Conservation (phyloP, 2,888 invertebrate species). For the Himalopsyche kuldschensis region DNA sequence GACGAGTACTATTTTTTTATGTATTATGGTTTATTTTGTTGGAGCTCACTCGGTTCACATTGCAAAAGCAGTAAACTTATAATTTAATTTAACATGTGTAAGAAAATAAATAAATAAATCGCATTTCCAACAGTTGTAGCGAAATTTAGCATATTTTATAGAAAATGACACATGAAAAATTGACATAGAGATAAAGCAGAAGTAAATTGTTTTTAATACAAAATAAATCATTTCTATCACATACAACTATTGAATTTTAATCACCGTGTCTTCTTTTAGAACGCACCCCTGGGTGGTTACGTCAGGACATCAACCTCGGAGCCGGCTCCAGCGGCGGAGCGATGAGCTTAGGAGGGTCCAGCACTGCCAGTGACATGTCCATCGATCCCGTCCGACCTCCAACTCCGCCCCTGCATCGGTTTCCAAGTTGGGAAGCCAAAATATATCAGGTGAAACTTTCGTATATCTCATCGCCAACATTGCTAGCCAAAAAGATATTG, state of each 20-base stretch:
- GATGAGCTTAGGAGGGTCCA: slow-evolving; percentile 60
- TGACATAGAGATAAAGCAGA: no score
- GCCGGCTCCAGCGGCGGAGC: slow-evolving; percentile 46
- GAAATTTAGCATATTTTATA: no score
- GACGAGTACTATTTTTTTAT: no score
- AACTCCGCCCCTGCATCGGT: slow-evolving; percentile 88
- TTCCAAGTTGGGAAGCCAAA: slow-evolving; percentile 94
- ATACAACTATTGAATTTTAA: not conserved
- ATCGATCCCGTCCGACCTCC: slow-evolving; percentile 65
- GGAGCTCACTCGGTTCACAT: no score
- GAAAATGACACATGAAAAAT: no score
- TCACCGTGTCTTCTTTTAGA: slow-evolving; percentile 49
- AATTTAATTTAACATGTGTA: no score
- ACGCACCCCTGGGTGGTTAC: slow-evolving; percentile 61
- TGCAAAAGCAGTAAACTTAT: no score
- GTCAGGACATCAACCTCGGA: slow-evolving; percentile 40
- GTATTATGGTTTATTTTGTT: no score
- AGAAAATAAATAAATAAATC: no score
- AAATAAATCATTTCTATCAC: not conserved
- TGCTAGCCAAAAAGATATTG: no score
- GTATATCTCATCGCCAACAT: not conserved
- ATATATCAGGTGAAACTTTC: slow-evolving; percentile 77
- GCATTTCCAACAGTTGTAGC: no score
- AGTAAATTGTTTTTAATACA: no score
- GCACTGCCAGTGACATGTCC: slow-evolving; percentile 55